A percentile compares a stretch with the other conserved stretches of the same genome.
These are phyloP conservation scores for Limnephilus rhombicus DNA, from an alignment of 2,888 invertebrate species.

Conservation along the genomic window DNA sequence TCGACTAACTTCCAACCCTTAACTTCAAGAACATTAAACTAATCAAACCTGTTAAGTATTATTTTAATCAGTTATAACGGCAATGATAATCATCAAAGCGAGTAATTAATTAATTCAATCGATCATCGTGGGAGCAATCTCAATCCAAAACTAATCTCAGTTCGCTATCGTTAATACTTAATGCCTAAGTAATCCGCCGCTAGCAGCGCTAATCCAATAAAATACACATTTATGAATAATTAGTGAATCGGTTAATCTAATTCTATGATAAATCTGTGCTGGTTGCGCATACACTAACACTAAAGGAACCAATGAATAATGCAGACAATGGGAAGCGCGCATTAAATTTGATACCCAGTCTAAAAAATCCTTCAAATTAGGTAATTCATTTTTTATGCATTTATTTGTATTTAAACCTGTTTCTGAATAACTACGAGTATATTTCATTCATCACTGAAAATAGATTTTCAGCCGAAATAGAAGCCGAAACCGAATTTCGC, in stretches of 20 bases:
- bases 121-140: neutral
- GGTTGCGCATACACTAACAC: neutral
- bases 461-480: no score
- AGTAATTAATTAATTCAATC: neutral
- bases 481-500: no score
- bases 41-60: neutral
- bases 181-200: neutral
- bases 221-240: slow-evolving; percentile 10
- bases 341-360: no score
- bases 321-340: no score
- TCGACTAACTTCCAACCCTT: neutral
- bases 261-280: neutral
- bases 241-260: slow-evolving; percentile 7
- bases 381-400: no score
- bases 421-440: no score
- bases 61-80: neutral
- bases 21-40: neutral
- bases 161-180: neutral
- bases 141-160: neutral
- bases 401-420: no score
- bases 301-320: no score
- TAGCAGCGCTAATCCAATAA: neutral
- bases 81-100: neutral
- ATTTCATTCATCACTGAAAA: no score
- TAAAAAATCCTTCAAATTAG: no score